Evolutionary conservation across 2,113 vertebrate species (phyloP), one percentile per base, ranked within the genome.

Genomic region (Thalassoma bifasciatum): DNA sequence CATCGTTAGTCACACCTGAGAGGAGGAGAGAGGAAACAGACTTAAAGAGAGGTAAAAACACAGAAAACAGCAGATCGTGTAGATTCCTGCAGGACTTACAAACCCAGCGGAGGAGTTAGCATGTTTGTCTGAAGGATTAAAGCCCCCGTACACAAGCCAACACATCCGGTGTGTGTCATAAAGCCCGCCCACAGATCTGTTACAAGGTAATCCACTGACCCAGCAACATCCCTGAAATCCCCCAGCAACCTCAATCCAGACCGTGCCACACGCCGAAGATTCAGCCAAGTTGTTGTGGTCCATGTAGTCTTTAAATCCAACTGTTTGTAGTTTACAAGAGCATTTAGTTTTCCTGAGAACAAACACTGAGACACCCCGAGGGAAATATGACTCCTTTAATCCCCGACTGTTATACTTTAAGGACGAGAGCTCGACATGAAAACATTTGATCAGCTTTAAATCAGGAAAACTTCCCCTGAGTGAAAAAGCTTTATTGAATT

Each of bases 191-290:
- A 42, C 75, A 70, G 91, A 88, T 91, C 75, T 78, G 49, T 89
- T 88, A 87, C 90, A 86, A 88, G 85, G 83, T 91, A 91, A 92
- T 93, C 92, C 88, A 87, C 49, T 82, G 87, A 86, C 86, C 89
- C 63, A 53, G 70, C 80, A 65, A 65, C 79, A 38, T 66, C 70
- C 38, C 79, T 60, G 66, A 88, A 91, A 92, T 89, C 84, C 88
- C 78, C 72, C 66, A 14, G 58, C 87, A 90, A 88, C 88, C 91
- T 89, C 81, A 86, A 88, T 91, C 87, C 81, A 30, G 51, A 63
- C 72, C 71, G 56, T 2, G 62, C 51, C 8, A 68, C 58, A 68
- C 73, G 61, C 57, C 14, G 22, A 75, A 75, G 71, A 84, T 34
- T 40, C 51, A 74, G 53, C 69, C 60, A 52, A 63, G 74, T 47